Percentiles rank a stretch among this genome's conserved stretches.
These are phyloP conservation scores for Conus betulinus DNA, from an alignment of 1,140 invertebrate genomes.

Conservation along the genomic window DNA sequence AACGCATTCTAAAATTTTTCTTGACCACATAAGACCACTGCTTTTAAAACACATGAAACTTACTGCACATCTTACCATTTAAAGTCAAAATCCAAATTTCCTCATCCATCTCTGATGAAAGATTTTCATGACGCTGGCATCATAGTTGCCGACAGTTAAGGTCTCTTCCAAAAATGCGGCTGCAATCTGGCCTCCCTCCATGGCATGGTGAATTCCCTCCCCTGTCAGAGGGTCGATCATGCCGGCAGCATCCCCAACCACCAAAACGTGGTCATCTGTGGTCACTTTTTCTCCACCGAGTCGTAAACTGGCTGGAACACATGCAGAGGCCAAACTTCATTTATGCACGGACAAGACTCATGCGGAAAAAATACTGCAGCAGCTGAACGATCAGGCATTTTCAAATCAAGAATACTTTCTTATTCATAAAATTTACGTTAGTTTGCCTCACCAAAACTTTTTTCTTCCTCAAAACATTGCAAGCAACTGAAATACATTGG, in stretches of 20 bases:
- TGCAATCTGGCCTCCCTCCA: conserved; percentile 68
- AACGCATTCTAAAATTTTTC: too few relatives aligned
- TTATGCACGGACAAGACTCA: neutral
- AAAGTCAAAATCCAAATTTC: conserved; percentile 67
- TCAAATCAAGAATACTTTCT: too few relatives aligned
- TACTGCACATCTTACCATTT: conserved; percentile 51
- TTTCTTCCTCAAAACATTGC: too few relatives aligned
- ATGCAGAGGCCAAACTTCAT: neutral
- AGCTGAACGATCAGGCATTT: neutral
- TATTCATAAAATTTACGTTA: too few relatives aligned
- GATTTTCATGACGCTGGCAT: conserved; percentile 60
- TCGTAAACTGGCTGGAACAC: conserved; percentile 60
- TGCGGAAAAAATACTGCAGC: neutral
- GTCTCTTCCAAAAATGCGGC: conserved; percentile 64
- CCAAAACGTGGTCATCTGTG: conserved; percentile 60
- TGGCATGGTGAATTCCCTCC: conserved; percentile 71
- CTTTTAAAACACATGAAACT: too few relatives aligned
- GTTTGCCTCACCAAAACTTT: too few relatives aligned
- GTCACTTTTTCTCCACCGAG: conserved; percentile 63
- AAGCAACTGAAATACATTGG: too few relatives aligned
- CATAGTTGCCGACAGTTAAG: conserved; percentile 64
- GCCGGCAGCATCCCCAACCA: conserved; percentile 68
- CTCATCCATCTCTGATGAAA: conserved; percentile 67
- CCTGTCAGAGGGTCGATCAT: conserved; percentile 71
- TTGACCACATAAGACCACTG: too few relatives aligned